phyloP scores from a whole-genome alignment of 2,113 vertebrate species.

The Protomyctophum bolini region DNA sequence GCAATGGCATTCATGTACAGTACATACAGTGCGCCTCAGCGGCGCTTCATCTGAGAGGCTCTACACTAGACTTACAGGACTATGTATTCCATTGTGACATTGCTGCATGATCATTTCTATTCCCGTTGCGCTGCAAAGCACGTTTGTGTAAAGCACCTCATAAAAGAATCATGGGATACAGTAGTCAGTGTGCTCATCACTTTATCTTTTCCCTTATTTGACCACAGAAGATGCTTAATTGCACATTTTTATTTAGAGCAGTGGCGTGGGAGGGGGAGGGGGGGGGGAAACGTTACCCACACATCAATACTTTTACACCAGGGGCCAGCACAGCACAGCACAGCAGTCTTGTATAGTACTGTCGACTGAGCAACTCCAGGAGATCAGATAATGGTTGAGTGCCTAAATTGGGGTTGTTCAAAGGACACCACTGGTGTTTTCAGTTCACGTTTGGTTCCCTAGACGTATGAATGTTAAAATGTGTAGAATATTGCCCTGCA shows the following conservation, averaged over 20 bases:
- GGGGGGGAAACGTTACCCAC: too few species aligned
- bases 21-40: slow-evolving; percentile 11
- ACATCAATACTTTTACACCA: neutral
- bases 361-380: too few species aligned
- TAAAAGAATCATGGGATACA: neutral
- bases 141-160: neutral
- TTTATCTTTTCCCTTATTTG: neutral
- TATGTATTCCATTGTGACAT: neutral
- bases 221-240: neutral
- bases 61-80: neutral
- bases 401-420: too few species aligned
- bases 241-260: neutral
- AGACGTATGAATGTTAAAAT: too few species aligned
- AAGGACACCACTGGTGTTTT: too few species aligned
- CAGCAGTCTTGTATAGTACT: neutral
- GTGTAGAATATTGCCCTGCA: too few species aligned
- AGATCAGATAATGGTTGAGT: too few species aligned
- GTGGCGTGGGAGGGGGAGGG: neutral
- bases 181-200: neutral
- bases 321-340: neutral
- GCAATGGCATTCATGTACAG: slow-evolving; percentile 43
- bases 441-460: too few species aligned
- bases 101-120: slow-evolving; percentile 1
- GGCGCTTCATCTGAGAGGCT: neutral
- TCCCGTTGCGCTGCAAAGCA: neutral